phyloP scores from a whole-genome alignment of 2,113 vertebrate genomes.

The Natator depressus region DNA sequence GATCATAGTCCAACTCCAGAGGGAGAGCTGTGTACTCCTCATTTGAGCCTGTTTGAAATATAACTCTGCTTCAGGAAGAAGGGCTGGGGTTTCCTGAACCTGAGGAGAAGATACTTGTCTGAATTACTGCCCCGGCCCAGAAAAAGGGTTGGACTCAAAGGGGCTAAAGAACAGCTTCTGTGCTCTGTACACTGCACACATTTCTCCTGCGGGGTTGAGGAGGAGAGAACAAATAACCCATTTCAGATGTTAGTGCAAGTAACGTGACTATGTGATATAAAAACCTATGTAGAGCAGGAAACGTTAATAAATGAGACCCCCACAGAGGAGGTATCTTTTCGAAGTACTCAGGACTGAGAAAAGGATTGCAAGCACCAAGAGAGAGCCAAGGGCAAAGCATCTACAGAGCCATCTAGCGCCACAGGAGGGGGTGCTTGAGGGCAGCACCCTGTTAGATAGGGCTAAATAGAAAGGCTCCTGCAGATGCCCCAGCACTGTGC shows the following conservation, averaged over 20 bases:
- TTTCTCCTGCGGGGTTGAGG: too few relatives aligned
- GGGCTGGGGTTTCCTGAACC: too few relatives aligned
- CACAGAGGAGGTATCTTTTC: not conserved
- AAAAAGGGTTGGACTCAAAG: too few relatives aligned
- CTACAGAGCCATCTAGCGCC: not conserved
- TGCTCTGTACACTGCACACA: too few relatives aligned
- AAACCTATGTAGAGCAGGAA: not conserved
- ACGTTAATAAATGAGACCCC: not conserved
- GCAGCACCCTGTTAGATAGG: not conserved
- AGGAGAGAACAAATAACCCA: not conserved
- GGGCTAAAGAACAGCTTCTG: too few relatives aligned
- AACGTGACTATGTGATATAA: not conserved
- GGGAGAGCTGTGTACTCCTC: too few relatives aligned
- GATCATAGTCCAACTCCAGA: too few relatives aligned
- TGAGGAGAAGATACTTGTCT: too few relatives aligned
- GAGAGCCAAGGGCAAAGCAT: not conserved
- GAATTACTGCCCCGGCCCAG: too few relatives aligned
- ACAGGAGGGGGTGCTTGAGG: not conserved
- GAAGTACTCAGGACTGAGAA: not conserved
- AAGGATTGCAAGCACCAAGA: not conserved
- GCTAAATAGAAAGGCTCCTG: not conserved
- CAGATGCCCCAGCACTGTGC: not conserved
- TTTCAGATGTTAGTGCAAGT: not conserved
- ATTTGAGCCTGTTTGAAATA: too few relatives aligned
- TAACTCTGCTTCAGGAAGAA: too few relatives aligned